Conservation (phyloP, 2,888 invertebrate species). For the Agrochola lychnidis region DNA sequence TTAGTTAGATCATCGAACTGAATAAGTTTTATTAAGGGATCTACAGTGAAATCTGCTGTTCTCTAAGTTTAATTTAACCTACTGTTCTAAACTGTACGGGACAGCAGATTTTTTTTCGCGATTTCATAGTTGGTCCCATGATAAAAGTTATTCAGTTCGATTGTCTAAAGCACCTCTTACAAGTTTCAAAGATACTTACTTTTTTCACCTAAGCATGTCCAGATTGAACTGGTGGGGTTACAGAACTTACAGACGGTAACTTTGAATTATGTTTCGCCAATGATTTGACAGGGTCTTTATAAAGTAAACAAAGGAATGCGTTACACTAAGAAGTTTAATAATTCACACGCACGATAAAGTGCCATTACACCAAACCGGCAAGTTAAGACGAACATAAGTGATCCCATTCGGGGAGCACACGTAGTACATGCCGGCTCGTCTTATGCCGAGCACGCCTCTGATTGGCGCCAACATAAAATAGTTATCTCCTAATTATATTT, state of each 20-base stretch:
- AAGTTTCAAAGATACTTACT: background rate
- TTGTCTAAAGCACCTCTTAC: no score
- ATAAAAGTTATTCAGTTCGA: no score
- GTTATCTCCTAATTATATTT: conserved; percentile 72
- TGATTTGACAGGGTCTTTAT: conserved; percentile 12
- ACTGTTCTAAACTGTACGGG: no score
- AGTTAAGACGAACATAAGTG: conserved; percentile 77
- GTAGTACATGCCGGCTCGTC: conserved; percentile 67
- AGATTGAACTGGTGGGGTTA: background rate
- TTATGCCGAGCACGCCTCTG: conserved; percentile 63
- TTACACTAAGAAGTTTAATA: conserved; percentile 88
- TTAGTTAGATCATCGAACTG: no score
- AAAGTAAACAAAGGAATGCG: conserved; percentile 72
- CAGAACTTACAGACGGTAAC: background rate
- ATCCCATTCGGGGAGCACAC: conserved; percentile 65
- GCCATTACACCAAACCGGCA: conserved; percentile 83
- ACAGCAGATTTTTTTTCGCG: no score
- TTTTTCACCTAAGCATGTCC: background rate
- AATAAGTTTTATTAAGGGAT: no score
- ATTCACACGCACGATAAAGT: conserved; percentile 85
- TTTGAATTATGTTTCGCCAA: background rate
- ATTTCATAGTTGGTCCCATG: no score
- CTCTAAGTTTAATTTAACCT: no score
- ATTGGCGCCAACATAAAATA: conserved; percentile 73
- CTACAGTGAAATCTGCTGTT: no score